These are phyloP conservation scores for Eremobia ochroleuca DNA, from an alignment of 2,888 invertebrate genomes.

Conservation along the genomic window DNA sequence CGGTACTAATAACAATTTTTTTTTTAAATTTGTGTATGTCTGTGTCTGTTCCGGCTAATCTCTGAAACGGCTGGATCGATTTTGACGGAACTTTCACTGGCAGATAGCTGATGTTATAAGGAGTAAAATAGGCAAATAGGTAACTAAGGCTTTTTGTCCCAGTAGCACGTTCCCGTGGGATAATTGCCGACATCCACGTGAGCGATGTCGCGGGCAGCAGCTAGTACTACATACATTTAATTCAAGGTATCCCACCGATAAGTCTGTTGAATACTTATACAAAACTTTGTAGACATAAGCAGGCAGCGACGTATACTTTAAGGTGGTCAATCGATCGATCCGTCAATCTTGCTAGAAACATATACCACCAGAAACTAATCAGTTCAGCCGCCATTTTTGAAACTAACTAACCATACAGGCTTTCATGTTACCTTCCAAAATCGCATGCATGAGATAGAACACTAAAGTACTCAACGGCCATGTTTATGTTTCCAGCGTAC, in stretches of 20 bases:
- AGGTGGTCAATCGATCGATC: background rate
- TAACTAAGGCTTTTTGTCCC: too few species aligned
- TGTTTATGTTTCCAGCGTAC: conserved; percentile 83
- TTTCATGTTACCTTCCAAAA: background rate
- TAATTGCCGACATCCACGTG: too few species aligned
- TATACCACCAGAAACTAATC: background rate
- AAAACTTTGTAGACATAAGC: background rate
- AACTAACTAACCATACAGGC: background rate
- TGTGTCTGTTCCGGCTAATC: too few species aligned
- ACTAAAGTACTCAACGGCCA: background rate
- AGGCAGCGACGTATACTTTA: background rate
- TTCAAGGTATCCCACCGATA: background rate
- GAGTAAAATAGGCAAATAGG: too few species aligned
- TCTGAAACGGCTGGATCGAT: too few species aligned
- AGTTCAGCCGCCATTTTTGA: background rate
- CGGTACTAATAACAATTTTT: too few species aligned
- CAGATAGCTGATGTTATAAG: too few species aligned
- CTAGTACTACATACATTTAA: background rate
- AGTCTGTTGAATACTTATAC: background rate
- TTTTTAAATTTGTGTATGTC: too few species aligned
- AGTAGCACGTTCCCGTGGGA: too few species aligned
- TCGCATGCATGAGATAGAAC: background rate
- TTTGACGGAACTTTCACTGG: too few species aligned
- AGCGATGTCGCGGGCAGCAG: too few species aligned
- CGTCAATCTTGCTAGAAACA: background rate